Percentiles rank a stretch among this genome's conserved stretches.
Conservation (phyloP, 2,113 vertebrate species). For the Xenotilapia caudafasciata region DNA sequence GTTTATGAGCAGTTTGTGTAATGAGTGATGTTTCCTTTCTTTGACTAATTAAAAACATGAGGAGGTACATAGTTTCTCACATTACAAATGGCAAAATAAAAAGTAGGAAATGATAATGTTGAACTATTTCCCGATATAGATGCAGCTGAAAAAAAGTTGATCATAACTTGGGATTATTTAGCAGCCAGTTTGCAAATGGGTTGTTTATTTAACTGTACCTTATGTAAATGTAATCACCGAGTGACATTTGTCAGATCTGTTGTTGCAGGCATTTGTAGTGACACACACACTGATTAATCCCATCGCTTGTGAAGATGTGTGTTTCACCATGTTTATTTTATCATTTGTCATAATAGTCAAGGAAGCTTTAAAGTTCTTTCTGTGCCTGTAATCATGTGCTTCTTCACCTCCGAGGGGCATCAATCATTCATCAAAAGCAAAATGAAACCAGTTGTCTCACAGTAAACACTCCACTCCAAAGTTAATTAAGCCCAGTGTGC, state of each 20-base stretch:
- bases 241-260: neutral
- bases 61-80: neutral
- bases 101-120: neutral
- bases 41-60: neutral
- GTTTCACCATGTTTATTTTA: neutral
- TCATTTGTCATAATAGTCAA: neutral
- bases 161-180: neutral
- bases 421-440: constrained; percentile 51
- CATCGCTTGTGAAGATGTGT: neutral
- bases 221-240: neutral
- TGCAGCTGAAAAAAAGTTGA: neutral
- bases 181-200: neutral
- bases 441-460: constrained; percentile 40
- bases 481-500: constrained; percentile 48
- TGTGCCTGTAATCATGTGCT: neutral
- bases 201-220: neutral
- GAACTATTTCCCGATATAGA: neutral
- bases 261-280: neutral
- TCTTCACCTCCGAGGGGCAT: neutral
- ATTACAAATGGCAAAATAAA: neutral
- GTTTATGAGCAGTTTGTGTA: neutral
- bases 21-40: neutral
- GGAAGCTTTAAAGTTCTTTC: neutral
- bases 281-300: neutral
- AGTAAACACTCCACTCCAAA: constrained; percentile 12